Evolutionary conservation across 2,888 invertebrate species (phyloP).

Genomic region (Lasioglossum villosulum): DNA sequence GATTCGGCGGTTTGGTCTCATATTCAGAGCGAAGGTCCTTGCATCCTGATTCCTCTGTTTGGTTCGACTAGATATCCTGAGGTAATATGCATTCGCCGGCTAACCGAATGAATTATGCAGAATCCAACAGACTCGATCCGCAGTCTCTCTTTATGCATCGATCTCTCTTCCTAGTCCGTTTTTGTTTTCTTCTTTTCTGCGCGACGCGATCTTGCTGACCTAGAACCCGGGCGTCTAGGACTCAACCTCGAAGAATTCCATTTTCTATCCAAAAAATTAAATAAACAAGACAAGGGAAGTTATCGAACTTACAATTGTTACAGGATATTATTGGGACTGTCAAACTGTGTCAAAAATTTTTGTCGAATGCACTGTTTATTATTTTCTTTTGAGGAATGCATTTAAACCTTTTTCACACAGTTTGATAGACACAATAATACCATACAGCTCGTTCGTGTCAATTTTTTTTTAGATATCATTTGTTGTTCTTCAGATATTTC

Average conservation of each 20-base stretch:
- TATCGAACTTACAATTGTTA: no score
- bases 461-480: no score
- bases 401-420: no score
- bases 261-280: neutral
- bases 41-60: conserved; percentile 71
- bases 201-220: conserved; percentile 75
- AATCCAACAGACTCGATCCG: conserved; percentile 67
- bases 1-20: conserved; percentile 75
- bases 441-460: no score
- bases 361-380: no score
- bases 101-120: conserved; percentile 79
- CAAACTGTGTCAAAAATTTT: no score
- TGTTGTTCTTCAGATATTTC: no score
- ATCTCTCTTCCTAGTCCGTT: conserved; percentile 62
- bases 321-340: no score
- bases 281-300: neutral
- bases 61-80: conserved; percentile 72
- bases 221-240: conserved; percentile 65
- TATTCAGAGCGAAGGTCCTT: conserved; percentile 75
- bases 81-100: conserved; percentile 75
- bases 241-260: neutral
- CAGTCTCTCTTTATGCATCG: conserved; percentile 73
- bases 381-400: no score
- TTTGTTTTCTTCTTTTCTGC: conserved; percentile 23
- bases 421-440: no score